Evolutionary conservation across 2,888 invertebrate species (phyloP), one percentile per base, ranked within the genome.

Genomic region (Mycalesis mineus): DNA sequence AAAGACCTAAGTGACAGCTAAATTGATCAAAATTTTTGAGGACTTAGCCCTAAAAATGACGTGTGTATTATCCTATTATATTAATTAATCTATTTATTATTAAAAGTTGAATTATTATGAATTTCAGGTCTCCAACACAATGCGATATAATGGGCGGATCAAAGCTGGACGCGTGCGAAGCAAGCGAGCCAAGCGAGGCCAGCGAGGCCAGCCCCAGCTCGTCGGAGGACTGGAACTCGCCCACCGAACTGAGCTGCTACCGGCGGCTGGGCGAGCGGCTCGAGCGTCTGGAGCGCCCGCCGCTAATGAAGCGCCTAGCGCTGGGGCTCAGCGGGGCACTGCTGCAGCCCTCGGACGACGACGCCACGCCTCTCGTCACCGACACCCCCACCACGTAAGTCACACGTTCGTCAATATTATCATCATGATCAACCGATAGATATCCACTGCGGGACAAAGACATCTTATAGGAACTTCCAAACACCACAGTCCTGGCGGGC

Each of bases 171-270:
- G 61, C 59, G 41, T 60, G 76, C 69, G 71, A 78, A 51, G 74
- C 75, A 57, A 78, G 77, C 79, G 88, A 85, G 68, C 75, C 78
- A 29, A 87, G 77, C 69, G 71, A 79, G 52, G 74, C 77, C 36
- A 79, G 77, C 79, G 88, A 86, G 68, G 78, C 78, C 14, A 88
- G 86, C 44, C 93, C 93, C 33, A 93, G 92, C 81, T 94, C 94
- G 77, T 96, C 95, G 68, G 96, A 96, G 80, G 96, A 96, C 87
- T 95, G 95, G 75, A 95, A 95, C 84, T 96, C 96, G 8, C 96
- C 96, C 47, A 95, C 95, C 51, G 96, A 96, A 89, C 91, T 96
- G 81, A 95, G 95, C 87, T 95, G 95, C 75, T 96, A 95, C 86
- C 93, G 95, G 78, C 91, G 95, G 72, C 92, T 96, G 76, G 91